A percentile compares a stretch with the other conserved stretches of the same genome.
These are phyloP conservation scores for Microctonus brassicae DNA, from an alignment of 2,888 invertebrate species.

Conservation along the genomic window DNA sequence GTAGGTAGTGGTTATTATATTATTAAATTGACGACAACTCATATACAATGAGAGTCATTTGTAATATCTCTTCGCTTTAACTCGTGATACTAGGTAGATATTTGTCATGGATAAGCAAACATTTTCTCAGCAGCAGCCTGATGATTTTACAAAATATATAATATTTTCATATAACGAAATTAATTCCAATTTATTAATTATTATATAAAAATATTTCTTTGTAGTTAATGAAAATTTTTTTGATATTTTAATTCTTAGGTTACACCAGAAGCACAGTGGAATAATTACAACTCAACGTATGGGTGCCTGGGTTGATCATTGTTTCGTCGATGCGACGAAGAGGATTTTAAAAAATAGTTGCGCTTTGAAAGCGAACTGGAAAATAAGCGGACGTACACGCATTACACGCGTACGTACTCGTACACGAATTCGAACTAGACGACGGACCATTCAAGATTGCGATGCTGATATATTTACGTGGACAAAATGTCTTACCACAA, in stretches of 20 bases:
- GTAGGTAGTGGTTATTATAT: constrained; percentile 56
- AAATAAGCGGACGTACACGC: constrained; percentile 47
- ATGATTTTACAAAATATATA: not conserved
- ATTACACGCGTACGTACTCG: constrained; percentile 40
- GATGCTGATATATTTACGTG: constrained; percentile 44
- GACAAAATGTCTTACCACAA: not conserved
- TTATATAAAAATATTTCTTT: not conserved
- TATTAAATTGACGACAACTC: constrained; percentile 68
- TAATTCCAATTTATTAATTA: not conserved
- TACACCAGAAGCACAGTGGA: constrained; percentile 51
- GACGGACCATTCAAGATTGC: constrained; percentile 28
- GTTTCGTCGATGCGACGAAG: constrained; percentile 66
- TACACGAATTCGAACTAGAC: constrained; percentile 31
- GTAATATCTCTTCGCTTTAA: constrained; percentile 62
- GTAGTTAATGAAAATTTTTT: not conserved
- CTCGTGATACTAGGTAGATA: constrained; percentile 48
- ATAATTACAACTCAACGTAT: constrained; percentile 66
- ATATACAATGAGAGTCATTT: constrained; percentile 67
- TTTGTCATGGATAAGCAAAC: not conserved
- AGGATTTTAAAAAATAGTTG: constrained; percentile 56
- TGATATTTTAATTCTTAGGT: constrained; percentile 11
- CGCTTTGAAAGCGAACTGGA: constrained; percentile 40
- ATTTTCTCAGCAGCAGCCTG: not conserved
- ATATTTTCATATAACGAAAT: no score
- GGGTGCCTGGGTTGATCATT: constrained; percentile 69